Base-by-base conservation (phyloP, 2,888 invertebrate genomes). In the Stegophylla sp. region DNA sequence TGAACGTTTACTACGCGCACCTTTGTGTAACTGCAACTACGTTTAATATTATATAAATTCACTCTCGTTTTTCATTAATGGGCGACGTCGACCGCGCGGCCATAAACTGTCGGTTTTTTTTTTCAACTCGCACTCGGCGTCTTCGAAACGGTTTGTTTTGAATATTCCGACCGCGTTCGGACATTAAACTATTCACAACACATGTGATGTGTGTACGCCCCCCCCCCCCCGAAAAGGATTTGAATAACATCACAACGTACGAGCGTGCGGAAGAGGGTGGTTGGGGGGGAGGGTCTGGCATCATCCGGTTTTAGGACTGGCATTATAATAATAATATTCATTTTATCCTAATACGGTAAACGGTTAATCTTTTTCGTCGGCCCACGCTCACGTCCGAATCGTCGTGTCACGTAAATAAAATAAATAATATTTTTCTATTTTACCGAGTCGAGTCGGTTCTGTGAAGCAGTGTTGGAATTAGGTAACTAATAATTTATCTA, bases 121-220 rank as follows among this genome's bases (percentile, higher is more conserved):
- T 61, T 74, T 4, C 28, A 9, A 63, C 28, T 23, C 63, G 20
- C n/a, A 43, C 23, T n/a, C n/a, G 9, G 17, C 17, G 9, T 76
- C 34, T 64, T 73, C 48, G 51, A 43, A 61, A 71, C n/a, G n/a
- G 71, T 79, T 79, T 71, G 63, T 79, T 69, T 79, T 79, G 45
- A 61, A 61, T 79, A 79, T 79, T 79, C 79, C 51, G 51, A 71
- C 43, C 61, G 34, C 69, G 79, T 79, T 51, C 26, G 61, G 69
- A 71, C 51, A 79, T 71, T 71, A 71, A 79, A 79, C 79, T 79
- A 71, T 71, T 79, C 79, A n/a, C n/a, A 79, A 79, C 79, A 79
- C 79, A 71, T 69, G 69, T 61, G 56, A 71, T 69, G 69, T 61
- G 56, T 77, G 41, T 67, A 23, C 53, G 5, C 64, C 51, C n/a